Conservation (phyloP, 2,113 vertebrate species). For the Melospiza georgiana region DNA sequence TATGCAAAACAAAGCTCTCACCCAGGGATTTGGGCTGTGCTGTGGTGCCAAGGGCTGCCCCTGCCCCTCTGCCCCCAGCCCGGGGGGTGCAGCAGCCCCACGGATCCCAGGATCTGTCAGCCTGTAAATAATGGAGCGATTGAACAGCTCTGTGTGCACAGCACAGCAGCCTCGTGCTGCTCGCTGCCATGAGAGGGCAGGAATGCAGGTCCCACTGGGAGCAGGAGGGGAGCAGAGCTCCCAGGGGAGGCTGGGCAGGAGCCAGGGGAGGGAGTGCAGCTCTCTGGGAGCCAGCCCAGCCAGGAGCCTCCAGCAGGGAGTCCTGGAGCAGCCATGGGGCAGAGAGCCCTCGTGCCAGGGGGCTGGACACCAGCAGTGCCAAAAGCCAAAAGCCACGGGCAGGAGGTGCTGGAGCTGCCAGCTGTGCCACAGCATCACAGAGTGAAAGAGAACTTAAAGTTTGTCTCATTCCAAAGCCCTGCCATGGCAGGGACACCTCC, state of each 20-base stretch:
- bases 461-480: neutral
- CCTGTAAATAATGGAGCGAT: neutral
- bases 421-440: neutral
- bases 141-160: neutral
- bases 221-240: neutral
- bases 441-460: neutral
- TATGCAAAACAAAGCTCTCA: conserved; percentile 56
- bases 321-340: neutral
- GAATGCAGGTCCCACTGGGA: rapidly evolving
- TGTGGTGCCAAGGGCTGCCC: conserved; percentile 11
- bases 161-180: rapidly evolving
- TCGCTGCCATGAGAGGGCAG: rapidly evolving
- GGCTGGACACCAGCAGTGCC: neutral
- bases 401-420: neutral
- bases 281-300: neutral
- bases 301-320: neutral
- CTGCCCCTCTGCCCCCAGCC: neutral
- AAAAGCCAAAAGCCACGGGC: neutral
- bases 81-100: neutral
- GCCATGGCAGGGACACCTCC: neutral
- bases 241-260: neutral
- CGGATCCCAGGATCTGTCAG: neutral
- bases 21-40: neutral
- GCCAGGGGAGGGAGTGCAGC: rapidly evolving
- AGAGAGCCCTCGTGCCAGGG: neutral